These are phyloP conservation scores for Zaprionus ghesquierei DNA, from an alignment of 1,140 invertebrate species.

Conservation along the genomic window DNA sequence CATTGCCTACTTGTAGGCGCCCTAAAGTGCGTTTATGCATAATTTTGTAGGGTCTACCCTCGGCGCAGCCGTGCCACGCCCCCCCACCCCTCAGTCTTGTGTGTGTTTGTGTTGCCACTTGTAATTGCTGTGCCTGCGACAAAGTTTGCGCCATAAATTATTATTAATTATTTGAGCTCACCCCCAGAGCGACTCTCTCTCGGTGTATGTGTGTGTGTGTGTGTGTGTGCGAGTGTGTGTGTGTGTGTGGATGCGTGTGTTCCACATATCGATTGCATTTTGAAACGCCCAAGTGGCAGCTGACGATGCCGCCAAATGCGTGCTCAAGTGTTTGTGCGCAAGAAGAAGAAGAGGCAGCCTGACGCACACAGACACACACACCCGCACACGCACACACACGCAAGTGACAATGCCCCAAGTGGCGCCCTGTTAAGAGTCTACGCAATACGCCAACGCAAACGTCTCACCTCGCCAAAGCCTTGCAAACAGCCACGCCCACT, in stretches of 20 bases:
- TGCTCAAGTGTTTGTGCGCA: slow-evolving; percentile 50
- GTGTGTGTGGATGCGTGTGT: slow-evolving; percentile 47
- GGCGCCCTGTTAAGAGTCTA: slow-evolving; percentile 41
- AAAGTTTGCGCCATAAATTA: slow-evolving; percentile 58
- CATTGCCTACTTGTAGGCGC: slow-evolving; percentile 77
- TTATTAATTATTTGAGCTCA: slow-evolving; percentile 67
- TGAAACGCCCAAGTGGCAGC: slow-evolving; percentile 55
- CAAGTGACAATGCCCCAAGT: slow-evolving; percentile 48
- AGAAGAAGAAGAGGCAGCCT: slow-evolving; percentile 22
- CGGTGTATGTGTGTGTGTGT: neutral
- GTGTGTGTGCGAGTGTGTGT: slow-evolving; percentile 14
- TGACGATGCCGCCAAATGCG: slow-evolving; percentile 53
- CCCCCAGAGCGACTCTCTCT: neutral
- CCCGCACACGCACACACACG: neutral
- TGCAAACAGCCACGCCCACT: too few species aligned
- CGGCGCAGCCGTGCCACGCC: neutral
- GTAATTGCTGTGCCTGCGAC: slow-evolving; percentile 60
- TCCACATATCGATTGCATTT: slow-evolving; percentile 59
- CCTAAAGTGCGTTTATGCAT: slow-evolving; percentile 80
- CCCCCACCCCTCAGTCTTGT: neutral
- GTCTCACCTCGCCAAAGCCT: neutral
- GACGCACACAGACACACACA: slow-evolving; percentile 13
- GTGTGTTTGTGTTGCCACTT: slow-evolving; percentile 23
- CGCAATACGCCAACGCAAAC: slow-evolving; percentile 38
- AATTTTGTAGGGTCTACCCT: slow-evolving; percentile 56